These are phyloP conservation scores for Bombylius discolor DNA, from an alignment of 2,888 invertebrate species.

Conservation along the genomic window DNA sequence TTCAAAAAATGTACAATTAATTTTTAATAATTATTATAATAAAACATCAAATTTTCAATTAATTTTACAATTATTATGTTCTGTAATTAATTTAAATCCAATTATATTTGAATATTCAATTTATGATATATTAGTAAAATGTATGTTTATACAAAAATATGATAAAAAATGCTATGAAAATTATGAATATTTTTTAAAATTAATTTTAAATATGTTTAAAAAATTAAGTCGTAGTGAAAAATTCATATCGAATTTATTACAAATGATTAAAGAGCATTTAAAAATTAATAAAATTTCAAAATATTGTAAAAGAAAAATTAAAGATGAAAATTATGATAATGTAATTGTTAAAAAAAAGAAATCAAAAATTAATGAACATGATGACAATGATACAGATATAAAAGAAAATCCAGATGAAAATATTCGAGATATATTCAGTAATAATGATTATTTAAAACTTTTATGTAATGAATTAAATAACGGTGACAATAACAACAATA, in stretches of 20 bases:
- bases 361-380: too few species aligned
- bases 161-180: slow-evolving; percentile 14
- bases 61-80: slow-evolving; percentile 25
- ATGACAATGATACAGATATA: slow-evolving; percentile 5
- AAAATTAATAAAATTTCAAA: slow-evolving; percentile 14
- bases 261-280: slow-evolving; percentile 23
- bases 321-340: background rate
- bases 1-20: slow-evolving; percentile 12
- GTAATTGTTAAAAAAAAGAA: background rate
- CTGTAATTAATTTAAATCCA: slow-evolving; percentile 28
- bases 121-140: background rate
- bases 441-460: background rate
- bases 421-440: background rate
- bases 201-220: slow-evolving; percentile 30
- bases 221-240: slow-evolving; percentile 30
- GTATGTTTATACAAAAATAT: background rate
- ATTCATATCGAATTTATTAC: slow-evolving; percentile 26
- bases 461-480: too few species aligned
- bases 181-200: slow-evolving; percentile 26
- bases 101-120: slow-evolving; percentile 23
- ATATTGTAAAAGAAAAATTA: slow-evolving; percentile 14
- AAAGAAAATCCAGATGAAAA: background rate
- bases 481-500: too few species aligned
- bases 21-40: slow-evolving; percentile 14
- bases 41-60: slow-evolving; percentile 16